Base-by-base conservation (phyloP, 2,113 vertebrate genomes). In the Anguilla japonica region DNA sequence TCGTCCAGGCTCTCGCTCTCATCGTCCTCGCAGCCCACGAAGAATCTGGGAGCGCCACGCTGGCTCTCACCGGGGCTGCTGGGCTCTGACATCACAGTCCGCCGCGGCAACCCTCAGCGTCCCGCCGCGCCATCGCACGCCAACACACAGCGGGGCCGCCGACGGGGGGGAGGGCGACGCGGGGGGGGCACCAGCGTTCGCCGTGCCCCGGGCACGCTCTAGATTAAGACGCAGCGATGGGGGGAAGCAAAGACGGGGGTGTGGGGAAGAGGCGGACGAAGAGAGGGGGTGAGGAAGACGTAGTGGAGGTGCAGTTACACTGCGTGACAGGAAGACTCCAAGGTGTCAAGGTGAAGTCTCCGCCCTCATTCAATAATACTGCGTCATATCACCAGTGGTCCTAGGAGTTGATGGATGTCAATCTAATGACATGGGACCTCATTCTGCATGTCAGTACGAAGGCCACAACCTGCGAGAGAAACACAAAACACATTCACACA, bases 21-120 rank as follows among this genome's bases (percentile, higher is more conserved):
- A 96, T 98, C 98, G 95, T 96, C 96, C 91, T 97, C 97, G 96
- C 96, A 97, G 95, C 98, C 98, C 20, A 99, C 96, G 92, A 99
- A 98, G 96, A 99, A 99, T 96, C 95, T 98, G 95, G 98, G 97
- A 91, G 96, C 91, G 91, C 95, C 94, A 92, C 89, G 94, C 91
- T 96, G 94, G 93, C 96, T 97, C 96, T 97, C 97, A 90, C 90
- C 94, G 95, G 95, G 95, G 95, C 97, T 96, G 96, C 94, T 95
- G 96, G 97, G 92, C 91, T 97, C 97, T 97, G 97, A 99, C 98
- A 99, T 99, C 93, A 97, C 96, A 97, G 95, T 94, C 94, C 89
- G 43, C 92, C 93, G 88, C 94, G 88, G 93, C 94, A 39, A 95
- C 93, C 96, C 94, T 97, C 95, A 96, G 96, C 91, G 92, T 95